These are phyloP conservation scores for Erythrocercus mccallii DNA, from an alignment of 2,113 vertebrate species.

Conservation along the genomic window DNA sequence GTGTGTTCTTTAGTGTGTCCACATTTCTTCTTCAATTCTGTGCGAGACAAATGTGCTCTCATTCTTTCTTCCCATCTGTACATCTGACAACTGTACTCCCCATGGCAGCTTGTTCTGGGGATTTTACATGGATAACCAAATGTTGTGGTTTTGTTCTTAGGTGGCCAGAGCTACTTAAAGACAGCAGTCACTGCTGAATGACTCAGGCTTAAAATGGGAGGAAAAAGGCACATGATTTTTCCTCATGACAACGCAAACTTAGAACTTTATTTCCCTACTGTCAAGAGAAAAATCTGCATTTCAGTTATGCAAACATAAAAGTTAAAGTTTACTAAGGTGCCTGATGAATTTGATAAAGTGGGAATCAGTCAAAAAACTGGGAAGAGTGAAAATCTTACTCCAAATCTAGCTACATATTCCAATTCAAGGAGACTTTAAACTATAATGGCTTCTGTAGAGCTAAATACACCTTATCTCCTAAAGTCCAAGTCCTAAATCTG, in stretches of 20 bases:
- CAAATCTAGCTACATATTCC: neutral
- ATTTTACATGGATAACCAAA: neutral
- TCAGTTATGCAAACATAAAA: neutral
- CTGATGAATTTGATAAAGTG: neutral
- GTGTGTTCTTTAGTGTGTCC: neutral
- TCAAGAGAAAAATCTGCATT: neutral
- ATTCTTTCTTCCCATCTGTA: neutral
- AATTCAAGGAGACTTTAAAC: neutral
- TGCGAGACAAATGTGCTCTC: neutral
- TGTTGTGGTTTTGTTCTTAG: neutral
- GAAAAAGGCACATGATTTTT: neutral
- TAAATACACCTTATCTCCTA: neutral
- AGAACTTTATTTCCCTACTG: neutral
- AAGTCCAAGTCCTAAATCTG: neutral
- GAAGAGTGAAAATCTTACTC: neutral
- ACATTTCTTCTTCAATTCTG: neutral
- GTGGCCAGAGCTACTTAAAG: neutral
- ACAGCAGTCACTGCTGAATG: neutral
- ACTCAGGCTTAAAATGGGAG: neutral
- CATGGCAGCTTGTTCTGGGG: neutral
- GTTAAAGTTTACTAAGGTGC: neutral
- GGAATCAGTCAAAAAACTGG: neutral
- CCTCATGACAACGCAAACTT: neutral
- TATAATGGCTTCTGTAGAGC: neutral
- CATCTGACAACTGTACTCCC: neutral